Conservation (phyloP, 2,113 vertebrate genomes). For the Lepus americanus region DNA sequence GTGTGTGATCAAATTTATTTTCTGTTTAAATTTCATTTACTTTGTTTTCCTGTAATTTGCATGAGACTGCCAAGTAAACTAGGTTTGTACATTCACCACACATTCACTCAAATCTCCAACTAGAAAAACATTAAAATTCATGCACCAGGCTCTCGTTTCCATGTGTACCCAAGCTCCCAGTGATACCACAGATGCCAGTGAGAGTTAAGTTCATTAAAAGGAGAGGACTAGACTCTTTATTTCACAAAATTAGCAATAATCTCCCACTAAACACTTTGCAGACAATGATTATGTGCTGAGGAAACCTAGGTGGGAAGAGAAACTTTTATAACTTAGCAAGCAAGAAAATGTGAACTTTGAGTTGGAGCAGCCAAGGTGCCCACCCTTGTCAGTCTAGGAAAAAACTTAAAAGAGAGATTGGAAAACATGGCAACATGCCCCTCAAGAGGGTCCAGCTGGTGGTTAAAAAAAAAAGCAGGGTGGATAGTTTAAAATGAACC, state of each 20-base stretch:
- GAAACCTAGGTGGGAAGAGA: too few species aligned
- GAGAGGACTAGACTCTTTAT: constrained; percentile 61
- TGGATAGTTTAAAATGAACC: too few species aligned
- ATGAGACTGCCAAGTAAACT: constrained; percentile 88
- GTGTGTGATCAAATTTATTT: constrained; percentile 93
- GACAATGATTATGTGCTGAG: too few species aligned
- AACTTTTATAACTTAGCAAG: too few species aligned
- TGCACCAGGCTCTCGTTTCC: constrained; percentile 25
- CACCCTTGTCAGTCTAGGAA: too few species aligned
- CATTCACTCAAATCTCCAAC: constrained; percentile 88
- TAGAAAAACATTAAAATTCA: constrained; percentile 85
- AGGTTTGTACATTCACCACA: constrained; percentile 91
- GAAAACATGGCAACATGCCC: too few species aligned
- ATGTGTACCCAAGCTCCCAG: neutral
- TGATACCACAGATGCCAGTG: accelerated
- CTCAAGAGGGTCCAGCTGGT: too few species aligned
- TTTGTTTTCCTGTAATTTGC: constrained; percentile 89
- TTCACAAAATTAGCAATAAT: constrained; percentile 79
- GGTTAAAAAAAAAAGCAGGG: too few species aligned
- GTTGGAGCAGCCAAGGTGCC: too few species aligned
- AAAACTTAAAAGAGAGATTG: too few species aligned
- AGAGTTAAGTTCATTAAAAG: constrained; percentile 57
- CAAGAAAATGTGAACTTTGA: too few species aligned
- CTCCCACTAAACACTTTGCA: constrained; percentile 32
- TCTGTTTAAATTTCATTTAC: constrained; percentile 89